phyloP scores from a whole-genome alignment of 2,113 vertebrate genomes.

The Hippocampus mohnikei region DNA sequence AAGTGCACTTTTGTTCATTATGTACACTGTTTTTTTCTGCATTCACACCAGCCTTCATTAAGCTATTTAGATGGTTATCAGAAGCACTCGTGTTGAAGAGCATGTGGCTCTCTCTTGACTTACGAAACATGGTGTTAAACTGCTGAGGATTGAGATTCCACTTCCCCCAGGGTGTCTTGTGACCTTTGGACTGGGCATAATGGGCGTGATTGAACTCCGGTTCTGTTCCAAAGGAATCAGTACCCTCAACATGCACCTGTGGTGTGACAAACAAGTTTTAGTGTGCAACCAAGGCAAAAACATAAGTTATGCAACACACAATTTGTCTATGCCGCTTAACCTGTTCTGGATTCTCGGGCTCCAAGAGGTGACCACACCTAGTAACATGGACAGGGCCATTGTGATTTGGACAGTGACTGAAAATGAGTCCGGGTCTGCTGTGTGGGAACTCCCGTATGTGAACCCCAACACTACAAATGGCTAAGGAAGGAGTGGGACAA shows the following conservation, averaged over 20 bases:
- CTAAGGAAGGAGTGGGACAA: too few species aligned
- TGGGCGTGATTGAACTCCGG: constrained; percentile 98
- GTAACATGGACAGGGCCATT: background rate
- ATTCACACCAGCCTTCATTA: background rate
- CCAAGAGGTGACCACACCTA: background rate
- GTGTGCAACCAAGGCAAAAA: background rate
- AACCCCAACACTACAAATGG: too few species aligned
- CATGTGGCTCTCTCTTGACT: constrained; percentile 57
- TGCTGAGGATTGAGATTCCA: constrained; percentile 99
- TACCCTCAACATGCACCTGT: constrained; percentile 95
- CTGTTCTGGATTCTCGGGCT: background rate
- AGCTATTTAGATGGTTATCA: background rate
- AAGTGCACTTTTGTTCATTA: background rate
- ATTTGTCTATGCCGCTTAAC: background rate
- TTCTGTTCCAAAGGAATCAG: constrained; percentile 95
- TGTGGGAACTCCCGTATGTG: too few species aligned
- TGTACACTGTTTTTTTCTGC: constrained; percentile 3
- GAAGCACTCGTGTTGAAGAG: background rate
- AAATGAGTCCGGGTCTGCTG: too few species aligned
- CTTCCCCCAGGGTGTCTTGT: constrained; percentile 98
- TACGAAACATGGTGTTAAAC: constrained; percentile 99
- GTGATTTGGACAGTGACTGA: too few species aligned
- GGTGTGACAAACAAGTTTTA: constrained; percentile 23
- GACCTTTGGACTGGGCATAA: constrained; percentile 96
- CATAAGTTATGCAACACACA: background rate